These are phyloP conservation scores for Rhizomys pruinosus DNA, from an alignment of 2,113 vertebrate genomes.

Conservation along the genomic window DNA sequence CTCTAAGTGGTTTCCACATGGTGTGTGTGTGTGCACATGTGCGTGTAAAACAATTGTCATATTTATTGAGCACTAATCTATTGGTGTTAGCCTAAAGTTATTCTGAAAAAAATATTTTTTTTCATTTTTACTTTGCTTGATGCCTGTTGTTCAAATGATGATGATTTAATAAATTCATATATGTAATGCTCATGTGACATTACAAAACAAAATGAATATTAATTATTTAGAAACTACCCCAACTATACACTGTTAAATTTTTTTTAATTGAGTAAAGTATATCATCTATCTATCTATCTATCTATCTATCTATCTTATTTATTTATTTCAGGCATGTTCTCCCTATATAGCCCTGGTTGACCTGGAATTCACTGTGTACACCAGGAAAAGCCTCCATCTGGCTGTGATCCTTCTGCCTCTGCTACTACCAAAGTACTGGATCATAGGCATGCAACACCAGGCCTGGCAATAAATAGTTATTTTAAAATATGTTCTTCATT, in stretches of 20 bases:
- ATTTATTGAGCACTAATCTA: background rate
- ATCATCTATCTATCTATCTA: background rate
- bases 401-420: background rate
- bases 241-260: background rate
- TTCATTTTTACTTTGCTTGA: background rate
- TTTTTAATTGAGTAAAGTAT: background rate
- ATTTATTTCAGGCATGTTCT: background rate
- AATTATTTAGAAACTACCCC: constrained; percentile 1
- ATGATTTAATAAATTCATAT: constrained; percentile 75
- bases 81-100: background rate
- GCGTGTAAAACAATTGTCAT: background rate
- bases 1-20: too few relatives aligned
- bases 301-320: background rate
- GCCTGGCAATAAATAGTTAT: background rate
- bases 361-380: background rate
- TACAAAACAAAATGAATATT: constrained; percentile 55
- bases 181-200: constrained; percentile 76
- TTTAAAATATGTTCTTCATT: background rate
- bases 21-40: too few relatives aligned
- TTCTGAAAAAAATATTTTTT: background rate
- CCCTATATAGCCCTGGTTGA: background rate
- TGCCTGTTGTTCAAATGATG: background rate
- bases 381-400: background rate
- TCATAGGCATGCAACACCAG: too few relatives aligned
- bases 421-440: background rate